phyloP scores from a whole-genome alignment of 2,888 invertebrate genomes.

The Tinea semifulvella region DNA sequence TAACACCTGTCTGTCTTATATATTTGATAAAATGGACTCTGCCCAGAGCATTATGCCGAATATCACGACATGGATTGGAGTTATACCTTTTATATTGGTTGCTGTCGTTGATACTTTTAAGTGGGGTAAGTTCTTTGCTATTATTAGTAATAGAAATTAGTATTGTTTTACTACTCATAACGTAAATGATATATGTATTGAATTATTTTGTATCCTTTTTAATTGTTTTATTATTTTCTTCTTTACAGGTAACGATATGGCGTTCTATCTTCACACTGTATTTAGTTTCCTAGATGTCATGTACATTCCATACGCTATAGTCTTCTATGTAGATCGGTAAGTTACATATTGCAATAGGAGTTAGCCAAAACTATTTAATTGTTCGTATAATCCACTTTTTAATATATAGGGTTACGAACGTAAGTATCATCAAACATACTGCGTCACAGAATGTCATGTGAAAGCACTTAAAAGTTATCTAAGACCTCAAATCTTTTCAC shows the following conservation, averaged over 20 bases:
- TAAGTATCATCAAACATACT: too few species aligned
- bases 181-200: too few species aligned
- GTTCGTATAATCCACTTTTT: too few species aligned
- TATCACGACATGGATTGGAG: slow-evolving; percentile 76
- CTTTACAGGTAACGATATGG: slow-evolving; percentile 70
- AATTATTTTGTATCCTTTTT: not conserved
- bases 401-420: too few species aligned
- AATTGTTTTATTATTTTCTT: not conserved
- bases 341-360: too few species aligned
- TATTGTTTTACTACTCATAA: too few species aligned
- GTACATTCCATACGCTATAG: slow-evolving; percentile 84
- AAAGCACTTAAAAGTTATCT: too few species aligned
- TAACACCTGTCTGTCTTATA: slow-evolving; percentile 79
- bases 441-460: too few species aligned
- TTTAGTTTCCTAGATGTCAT: slow-evolving; percentile 80
- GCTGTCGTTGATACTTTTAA: slow-evolving; percentile 76
- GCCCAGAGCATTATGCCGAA: slow-evolving; percentile 83
- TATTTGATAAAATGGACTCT: slow-evolving; percentile 84
- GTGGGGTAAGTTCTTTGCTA: slow-evolving; percentile 62
- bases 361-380: too few species aligned
- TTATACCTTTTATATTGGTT: slow-evolving; percentile 78
- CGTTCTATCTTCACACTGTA: slow-evolving; percentile 74
- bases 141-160: not conserved
- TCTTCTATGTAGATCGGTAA: slow-evolving; percentile 79
- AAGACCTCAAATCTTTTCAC: too few species aligned